Conservation (phyloP, 2,113 vertebrate genomes). For the Antennarius striatus region DNA sequence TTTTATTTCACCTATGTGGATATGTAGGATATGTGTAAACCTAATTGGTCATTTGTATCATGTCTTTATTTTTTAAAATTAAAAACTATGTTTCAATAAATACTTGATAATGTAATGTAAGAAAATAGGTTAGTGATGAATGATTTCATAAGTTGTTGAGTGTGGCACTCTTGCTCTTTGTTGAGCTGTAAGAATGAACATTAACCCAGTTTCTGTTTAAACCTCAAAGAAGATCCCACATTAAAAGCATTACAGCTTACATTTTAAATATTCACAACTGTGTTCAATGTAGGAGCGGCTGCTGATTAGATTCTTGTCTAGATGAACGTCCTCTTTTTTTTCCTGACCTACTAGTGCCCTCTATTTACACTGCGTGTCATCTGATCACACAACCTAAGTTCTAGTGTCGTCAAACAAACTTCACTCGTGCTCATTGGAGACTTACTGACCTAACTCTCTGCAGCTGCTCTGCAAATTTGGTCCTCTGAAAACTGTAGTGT, state of each 20-base stretch:
- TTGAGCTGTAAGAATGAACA: not conserved
- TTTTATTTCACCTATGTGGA: too few species aligned
- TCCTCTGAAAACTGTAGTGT: conserved; percentile 22
- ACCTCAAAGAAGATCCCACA: not conserved
- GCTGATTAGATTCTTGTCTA: conserved; percentile 1
- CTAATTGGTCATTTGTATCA: too few species aligned
- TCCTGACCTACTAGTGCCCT: conserved; percentile 1
- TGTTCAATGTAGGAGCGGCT: not conserved
- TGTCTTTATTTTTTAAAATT: too few species aligned
- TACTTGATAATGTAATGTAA: too few species aligned
- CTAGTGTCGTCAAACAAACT: conserved; percentile 14
- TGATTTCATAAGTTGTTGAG: too few species aligned
- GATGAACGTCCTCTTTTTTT: conserved; percentile 2
- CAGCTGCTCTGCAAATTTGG: conserved; percentile 12
- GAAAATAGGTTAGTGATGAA: too few species aligned
- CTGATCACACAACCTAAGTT: conserved; percentile 2
- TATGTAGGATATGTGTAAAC: too few species aligned
- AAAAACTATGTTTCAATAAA: too few species aligned
- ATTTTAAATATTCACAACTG: too few species aligned
- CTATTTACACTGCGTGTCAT: conserved; percentile 19
- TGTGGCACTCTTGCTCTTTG: not conserved
- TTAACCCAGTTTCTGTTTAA: not conserved
- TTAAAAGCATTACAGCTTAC: too few species aligned
- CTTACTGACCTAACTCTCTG: conserved; percentile 30
- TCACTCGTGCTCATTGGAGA: conserved; percentile 13